Evolutionary conservation across 2,797 vertebrate species (phyloP), one percentile per base, ranked within the genome.

Genomic region (Nyctalus aviator): DNA sequence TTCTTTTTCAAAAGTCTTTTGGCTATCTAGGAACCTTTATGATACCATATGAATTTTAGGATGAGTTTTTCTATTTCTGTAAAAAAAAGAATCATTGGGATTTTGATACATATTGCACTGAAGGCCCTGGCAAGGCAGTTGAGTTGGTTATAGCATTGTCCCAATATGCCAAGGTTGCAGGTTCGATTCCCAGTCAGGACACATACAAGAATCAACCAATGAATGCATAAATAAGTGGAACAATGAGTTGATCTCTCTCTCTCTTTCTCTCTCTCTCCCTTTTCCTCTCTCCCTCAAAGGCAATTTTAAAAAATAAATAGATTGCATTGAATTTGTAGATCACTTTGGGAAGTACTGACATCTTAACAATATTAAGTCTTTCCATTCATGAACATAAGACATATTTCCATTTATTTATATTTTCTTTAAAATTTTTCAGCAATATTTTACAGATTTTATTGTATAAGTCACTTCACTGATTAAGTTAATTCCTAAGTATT

Each of bases 371-470:
- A 88, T 82, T 82, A 73, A 50, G 46, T 82, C 35, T 55, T 68
- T 48, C 23, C 68, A n/a, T 48, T 41, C 18, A 76, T 57, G 50
- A 93, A 76, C 20, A 82, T 93, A 53, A 75, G 44, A 71, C 35
- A 6, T 18, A 92, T 72, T 86, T 86, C 83, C 75, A 78, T 50
- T 92, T 69, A 92, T 72, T 86, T 71, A 20, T 50, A n/a, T n/a
- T 25, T 78, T 53, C 27, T 72, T 64, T 66, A 30, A 55, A 66
- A 73, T 66, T 30, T 73, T 73, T 55, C 68, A 87, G 30, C 35
- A 73, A 35, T 55, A 23, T 44, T 66, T 83, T 93, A 2, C 14
- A n/a, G 23, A 88, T 81, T 82, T 68, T 41, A 88, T 82, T 88
- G 8, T 57, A 57, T 13, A 82, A 32, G 18, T 57, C 23, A 82